phyloP scores from a whole-genome alignment of 2,113 vertebrate species.

The Eleginops maclovinus region DNA sequence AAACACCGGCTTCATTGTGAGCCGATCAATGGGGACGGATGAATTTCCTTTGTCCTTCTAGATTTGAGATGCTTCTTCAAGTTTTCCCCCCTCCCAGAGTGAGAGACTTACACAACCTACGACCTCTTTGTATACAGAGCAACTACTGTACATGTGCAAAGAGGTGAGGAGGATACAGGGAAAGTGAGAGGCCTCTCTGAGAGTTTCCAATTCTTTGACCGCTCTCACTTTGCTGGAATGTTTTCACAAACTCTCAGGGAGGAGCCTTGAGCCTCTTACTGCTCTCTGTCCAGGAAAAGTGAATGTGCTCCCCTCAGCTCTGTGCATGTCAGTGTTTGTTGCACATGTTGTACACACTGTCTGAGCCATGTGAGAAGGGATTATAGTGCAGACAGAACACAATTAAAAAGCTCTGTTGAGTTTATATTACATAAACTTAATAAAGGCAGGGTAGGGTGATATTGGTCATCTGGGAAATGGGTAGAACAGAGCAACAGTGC shows the following conservation, averaged over 20 bases:
- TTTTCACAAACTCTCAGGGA: constrained; percentile 85
- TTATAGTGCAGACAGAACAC: background rate
- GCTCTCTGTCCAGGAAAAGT: constrained; percentile 51
- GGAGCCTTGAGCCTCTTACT: constrained; percentile 77
- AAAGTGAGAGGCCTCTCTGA: constrained; percentile 53
- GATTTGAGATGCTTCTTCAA: constrained; percentile 12
- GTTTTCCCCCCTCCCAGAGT: constrained; percentile 9
- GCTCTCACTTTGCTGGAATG: constrained; percentile 82
- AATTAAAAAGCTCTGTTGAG: background rate
- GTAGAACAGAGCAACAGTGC: background rate
- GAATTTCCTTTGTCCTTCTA: constrained; percentile 37
- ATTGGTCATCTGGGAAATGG: background rate
- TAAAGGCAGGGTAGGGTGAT: background rate
- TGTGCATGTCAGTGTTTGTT: constrained; percentile 28
- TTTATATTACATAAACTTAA: background rate
- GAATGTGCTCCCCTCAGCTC: constrained; percentile 36
- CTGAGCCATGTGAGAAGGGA: background rate
- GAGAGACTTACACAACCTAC: constrained; percentile 2
- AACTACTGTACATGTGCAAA: constrained; percentile 2
- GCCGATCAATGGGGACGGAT: constrained; percentile 38
- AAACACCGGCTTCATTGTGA: constrained; percentile 78
- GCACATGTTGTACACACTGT: constrained; percentile 11
- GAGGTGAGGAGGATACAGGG: constrained; percentile 46
- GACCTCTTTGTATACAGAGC: background rate
- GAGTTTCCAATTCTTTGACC: constrained; percentile 73